These are phyloP conservation scores for Phalacrocorax aristotelis DNA, from an alignment of 2,113 vertebrate species.

Conservation along the genomic window DNA sequence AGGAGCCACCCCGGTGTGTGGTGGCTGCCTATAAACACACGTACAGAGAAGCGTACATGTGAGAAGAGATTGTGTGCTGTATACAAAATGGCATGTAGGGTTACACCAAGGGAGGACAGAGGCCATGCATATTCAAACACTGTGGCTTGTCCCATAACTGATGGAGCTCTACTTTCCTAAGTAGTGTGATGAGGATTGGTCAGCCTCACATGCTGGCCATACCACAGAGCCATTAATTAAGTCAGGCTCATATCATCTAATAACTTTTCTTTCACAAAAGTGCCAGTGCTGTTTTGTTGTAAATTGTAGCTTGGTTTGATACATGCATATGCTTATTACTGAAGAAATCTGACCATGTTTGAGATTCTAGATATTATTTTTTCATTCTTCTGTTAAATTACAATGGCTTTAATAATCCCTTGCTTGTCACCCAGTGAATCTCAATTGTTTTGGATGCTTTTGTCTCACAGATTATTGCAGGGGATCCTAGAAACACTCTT, in stretches of 20 bases:
- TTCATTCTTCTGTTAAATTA: no score
- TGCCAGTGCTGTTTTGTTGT: neutral
- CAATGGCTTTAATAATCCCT: no score
- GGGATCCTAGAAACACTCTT: no score
- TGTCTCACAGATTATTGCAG: no score
- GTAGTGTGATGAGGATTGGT: no score
- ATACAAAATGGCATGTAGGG: accelerated
- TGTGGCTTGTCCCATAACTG: accelerated
- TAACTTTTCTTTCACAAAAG: neutral
- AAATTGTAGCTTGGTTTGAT: neutral
- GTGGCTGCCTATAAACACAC: neutral
- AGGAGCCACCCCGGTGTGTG: accelerated
- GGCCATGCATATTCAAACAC: accelerated
- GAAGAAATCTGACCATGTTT: neutral
- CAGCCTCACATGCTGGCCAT: accelerated
- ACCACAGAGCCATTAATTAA: neutral
- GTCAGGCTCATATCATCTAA: neutral
- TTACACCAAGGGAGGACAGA: accelerated
- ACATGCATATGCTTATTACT: accelerated
- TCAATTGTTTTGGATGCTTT: no score
- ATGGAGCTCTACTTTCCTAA: neutral
- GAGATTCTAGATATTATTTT: neutral
- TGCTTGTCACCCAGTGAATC: no score
- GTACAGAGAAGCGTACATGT: accelerated
- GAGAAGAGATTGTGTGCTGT: neutral